phyloP scores from a whole-genome alignment of 2,797 vertebrate species.

The Octomys mimax region DNA sequence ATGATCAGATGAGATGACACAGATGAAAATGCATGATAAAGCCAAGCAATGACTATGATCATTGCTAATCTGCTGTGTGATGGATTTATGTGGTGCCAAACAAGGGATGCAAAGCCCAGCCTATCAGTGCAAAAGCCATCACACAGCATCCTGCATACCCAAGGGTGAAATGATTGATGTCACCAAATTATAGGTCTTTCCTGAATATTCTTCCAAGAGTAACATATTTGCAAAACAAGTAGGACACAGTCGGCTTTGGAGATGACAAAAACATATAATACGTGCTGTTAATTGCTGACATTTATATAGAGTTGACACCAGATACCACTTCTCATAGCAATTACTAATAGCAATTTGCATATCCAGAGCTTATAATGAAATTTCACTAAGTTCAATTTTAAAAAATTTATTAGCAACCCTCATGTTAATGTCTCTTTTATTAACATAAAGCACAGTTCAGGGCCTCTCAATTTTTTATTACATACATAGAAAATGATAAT shows the following conservation, averaged over 20 bases:
- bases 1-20: constrained; percentile 34
- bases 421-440: constrained; percentile 69
- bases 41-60: constrained; percentile 49
- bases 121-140: constrained; percentile 19
- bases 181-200: constrained; percentile 70
- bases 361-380: constrained; percentile 72
- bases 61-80: constrained; percentile 44
- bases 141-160: background rate
- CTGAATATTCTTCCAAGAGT: constrained; percentile 73
- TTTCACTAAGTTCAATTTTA: constrained; percentile 66
- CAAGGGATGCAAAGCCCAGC: constrained; percentile 53
- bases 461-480: constrained; percentile 21
- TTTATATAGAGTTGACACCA: constrained; percentile 75
- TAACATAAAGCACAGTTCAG: constrained; percentile 53
- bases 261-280: constrained; percentile 75
- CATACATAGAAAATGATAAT: background rate
- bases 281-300: constrained; percentile 74
- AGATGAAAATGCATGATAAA: constrained; percentile 51
- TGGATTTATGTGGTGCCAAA: constrained; percentile 56
- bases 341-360: constrained; percentile 77
- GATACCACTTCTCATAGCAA: constrained; percentile 71
- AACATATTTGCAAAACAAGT: constrained; percentile 80
- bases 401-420: constrained; percentile 59
- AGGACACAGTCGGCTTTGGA: constrained; percentile 61
- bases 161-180: constrained; percentile 67